phyloP scores from a whole-genome alignment of 2,113 vertebrate genomes.

The Zeus faber region DNA sequence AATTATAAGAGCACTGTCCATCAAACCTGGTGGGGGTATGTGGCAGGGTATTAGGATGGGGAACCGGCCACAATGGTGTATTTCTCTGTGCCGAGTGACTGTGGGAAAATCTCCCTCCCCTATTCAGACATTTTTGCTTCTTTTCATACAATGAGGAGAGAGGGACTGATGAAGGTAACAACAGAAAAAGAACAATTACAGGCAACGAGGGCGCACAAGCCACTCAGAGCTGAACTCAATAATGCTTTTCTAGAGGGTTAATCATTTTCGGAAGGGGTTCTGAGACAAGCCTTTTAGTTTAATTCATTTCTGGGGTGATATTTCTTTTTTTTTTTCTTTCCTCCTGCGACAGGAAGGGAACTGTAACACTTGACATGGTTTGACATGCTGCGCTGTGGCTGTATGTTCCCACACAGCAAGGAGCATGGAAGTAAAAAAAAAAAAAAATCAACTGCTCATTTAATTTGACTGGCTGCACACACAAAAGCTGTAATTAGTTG shows the following conservation, averaged over 20 bases:
- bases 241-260: conserved; percentile 91
- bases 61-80: conserved; percentile 88
- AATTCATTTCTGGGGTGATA: conserved; percentile 68
- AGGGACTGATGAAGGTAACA: conserved; percentile 96
- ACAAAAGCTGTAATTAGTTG: conserved; percentile 9
- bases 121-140: conserved; percentile 99
- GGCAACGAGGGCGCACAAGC: conserved; percentile 18
- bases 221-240: conserved; percentile 86
- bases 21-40: conserved; percentile 82
- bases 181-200: conserved; percentile 93
- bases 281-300: conserved; percentile 87
- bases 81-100: conserved; percentile 97
- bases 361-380: conserved; percentile 98
- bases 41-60: conserved; percentile 68
- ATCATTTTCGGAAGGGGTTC: conserved; percentile 84
- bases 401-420: conserved; percentile 93
- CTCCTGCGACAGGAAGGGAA: conserved; percentile 84
- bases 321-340: conserved; percentile 79
- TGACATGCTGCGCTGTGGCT: conserved; percentile 75
- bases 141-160: conserved; percentile 91
- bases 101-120: conserved; percentile 99
- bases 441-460: no score
- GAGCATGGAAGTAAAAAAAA: conserved; percentile 50
- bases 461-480: conserved; percentile 41
- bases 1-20: conserved; percentile 97